Evolutionary conservation across 2,113 vertebrate species (phyloP), one percentile per base, ranked within the genome.

Genomic region (Phrynosoma platyrhinos): DNA sequence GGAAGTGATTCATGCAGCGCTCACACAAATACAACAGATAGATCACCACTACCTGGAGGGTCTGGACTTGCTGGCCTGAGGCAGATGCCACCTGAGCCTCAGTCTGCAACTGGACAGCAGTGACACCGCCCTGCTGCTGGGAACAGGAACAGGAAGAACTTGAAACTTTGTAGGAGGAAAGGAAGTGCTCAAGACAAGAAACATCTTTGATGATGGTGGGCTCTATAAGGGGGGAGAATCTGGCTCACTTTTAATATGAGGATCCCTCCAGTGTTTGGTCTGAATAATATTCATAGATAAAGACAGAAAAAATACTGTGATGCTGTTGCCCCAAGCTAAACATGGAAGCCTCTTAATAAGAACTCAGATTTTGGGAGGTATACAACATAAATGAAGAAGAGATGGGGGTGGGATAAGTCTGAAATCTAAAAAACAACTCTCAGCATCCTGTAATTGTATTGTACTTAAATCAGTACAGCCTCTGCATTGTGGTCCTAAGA

Each of bases 11-110:
- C 97, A 97, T 97, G 97, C 97, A 97, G 95, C 91, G 97, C 95
- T 96, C 95, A 96, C 93, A 92, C 36, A 93, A 93, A 96, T 90
- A 95, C 90, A 90, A 93, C 94, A 96, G 98, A 97, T 96, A 94
- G 98, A 95, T 97, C 98, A 99, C 99, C 98, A 99, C 99, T 99
- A 99, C 99, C 99, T 99, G 99, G 97, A 99, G 99, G 95, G 99
- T 99, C 98, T 99, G 99, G 97, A 99, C 98, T 98, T 99, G 99
- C 98, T 99, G 99, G 97, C 98, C 98, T 94, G 98, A 98, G 98
- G 98, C 98, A 68, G 98, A 98, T 97, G 98, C 98, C 96, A 98
- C 98, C 82, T 98, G 98, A 83, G 98, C 98, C 96, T 99, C 99
- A 95, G 98, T 98, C 97, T 99, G 99, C 97, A 99, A 95, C 98